Evolutionary conservation across 1,140 invertebrate species (phyloP).

Genomic region (Cotesia chilonis): DNA sequence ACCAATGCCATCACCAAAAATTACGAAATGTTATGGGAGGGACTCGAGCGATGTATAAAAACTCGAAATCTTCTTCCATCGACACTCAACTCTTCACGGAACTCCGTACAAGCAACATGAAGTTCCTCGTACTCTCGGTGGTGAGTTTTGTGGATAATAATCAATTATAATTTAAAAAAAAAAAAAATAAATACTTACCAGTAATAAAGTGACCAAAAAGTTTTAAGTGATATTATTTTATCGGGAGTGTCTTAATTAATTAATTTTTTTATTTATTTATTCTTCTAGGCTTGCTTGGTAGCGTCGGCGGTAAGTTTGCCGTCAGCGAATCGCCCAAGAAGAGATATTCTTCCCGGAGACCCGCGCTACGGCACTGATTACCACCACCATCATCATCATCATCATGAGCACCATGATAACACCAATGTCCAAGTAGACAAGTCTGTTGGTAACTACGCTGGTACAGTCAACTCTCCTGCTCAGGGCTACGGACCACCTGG

Average conservation of each 20-base stretch:
- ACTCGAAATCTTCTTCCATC: slow-evolving; percentile 53
- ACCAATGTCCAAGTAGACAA: slow-evolving; percentile 34
- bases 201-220: slow-evolving; percentile 9
- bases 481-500: slow-evolving; percentile 36
- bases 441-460: slow-evolving; percentile 35
- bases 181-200: not conserved
- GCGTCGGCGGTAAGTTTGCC: slow-evolving; percentile 42
- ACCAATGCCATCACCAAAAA: slow-evolving; percentile 44
- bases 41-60: slow-evolving; percentile 58
- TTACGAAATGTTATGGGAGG: slow-evolving; percentile 56
- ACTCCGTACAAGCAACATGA: slow-evolving; percentile 58
- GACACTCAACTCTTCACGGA: slow-evolving; percentile 53
- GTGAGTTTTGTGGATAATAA: slow-evolving; percentile 48
- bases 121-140: slow-evolving; percentile 55
- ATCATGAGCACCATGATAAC: slow-evolving; percentile 41
- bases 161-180: not conserved
- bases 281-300: slow-evolving; percentile 49
- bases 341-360: slow-evolving; percentile 57
- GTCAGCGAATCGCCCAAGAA: slow-evolving; percentile 36
- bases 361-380: slow-evolving; percentile 52
- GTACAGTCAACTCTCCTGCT: slow-evolving; percentile 23
- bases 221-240: not conserved
- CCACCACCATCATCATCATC: slow-evolving; percentile 45
- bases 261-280: slow-evolving; percentile 33
- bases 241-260: slow-evolving; percentile 11